Percentiles rank a stretch among this genome's conserved stretches.
Conservation (phyloP, 1,140 invertebrate species). For the Glomeris maerens region DNA sequence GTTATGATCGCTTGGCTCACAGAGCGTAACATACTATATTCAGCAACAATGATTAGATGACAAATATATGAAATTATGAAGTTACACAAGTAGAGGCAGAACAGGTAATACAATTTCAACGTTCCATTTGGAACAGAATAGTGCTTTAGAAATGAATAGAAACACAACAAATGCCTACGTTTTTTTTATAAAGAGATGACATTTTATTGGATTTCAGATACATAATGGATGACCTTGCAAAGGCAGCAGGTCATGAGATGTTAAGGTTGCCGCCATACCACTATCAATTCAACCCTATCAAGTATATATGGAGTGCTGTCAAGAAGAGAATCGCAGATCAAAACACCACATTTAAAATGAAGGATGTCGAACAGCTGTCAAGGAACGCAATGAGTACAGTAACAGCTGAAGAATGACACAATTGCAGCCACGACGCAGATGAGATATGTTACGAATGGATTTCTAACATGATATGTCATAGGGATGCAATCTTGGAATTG, state of each 20-base stretch:
- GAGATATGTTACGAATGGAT: too few species aligned
- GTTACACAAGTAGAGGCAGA: not conserved
- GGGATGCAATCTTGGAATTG: too few species aligned
- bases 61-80: not conserved
- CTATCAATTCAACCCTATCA: slow-evolving; percentile 28
- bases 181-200: too few species aligned
- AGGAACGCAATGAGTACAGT: not conserved
- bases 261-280: slow-evolving; percentile 28
- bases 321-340: slow-evolving; percentile 21
- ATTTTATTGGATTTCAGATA: not conserved
- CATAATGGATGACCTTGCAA: slow-evolving; percentile 16
- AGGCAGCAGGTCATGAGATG: slow-evolving; percentile 15
- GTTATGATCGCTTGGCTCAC: slow-evolving; percentile 15
- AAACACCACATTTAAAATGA: slow-evolving; percentile 7
- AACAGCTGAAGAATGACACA: slow-evolving; percentile 11
- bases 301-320: slow-evolving; percentile 24
- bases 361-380: slow-evolving; percentile 9
- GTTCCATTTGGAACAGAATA: not conserved
- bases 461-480: too few species aligned
- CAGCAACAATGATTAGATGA: not conserved
- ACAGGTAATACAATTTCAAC: not conserved
- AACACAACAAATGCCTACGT: too few species aligned
- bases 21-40: not conserved
- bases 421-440: too few species aligned
- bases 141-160: too few species aligned